phyloP scores from a whole-genome alignment of 1,140 invertebrate genomes.

The Plutomurus gul region DNA sequence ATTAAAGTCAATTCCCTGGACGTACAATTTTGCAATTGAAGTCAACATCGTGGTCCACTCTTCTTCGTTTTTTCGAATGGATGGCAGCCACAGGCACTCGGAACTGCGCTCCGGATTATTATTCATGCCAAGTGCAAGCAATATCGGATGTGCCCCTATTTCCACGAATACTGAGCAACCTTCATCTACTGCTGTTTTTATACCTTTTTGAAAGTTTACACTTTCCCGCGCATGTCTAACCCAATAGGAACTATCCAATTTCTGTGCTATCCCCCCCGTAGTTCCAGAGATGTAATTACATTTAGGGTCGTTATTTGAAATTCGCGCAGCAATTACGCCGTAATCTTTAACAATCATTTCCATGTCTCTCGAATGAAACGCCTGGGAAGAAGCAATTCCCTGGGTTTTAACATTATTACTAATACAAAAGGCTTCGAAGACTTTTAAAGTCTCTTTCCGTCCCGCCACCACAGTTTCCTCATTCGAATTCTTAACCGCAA shows the following conservation, averaged over 20 bases:
- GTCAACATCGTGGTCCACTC: slow-evolving; percentile 34
- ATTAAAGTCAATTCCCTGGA: slow-evolving; percentile 25
- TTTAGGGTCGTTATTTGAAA: not conserved
- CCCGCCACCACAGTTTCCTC: slow-evolving; percentile 38
- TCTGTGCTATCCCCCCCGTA: not conserved
- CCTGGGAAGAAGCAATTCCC: not conserved
- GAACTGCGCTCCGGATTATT: not conserved
- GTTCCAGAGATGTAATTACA: slow-evolving; percentile 33
- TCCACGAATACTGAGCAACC: slow-evolving; percentile 20
- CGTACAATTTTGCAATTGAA: slow-evolving; percentile 25
- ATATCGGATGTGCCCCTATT: slow-evolving; percentile 35
- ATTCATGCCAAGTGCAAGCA: slow-evolving; percentile 25
- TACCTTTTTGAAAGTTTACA: slow-evolving; percentile 26
- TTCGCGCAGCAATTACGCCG: not conserved
- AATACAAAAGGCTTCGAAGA: not conserved
- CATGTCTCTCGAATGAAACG: slow-evolving; percentile 40
- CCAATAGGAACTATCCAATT: slow-evolving; percentile 28
- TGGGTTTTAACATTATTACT: not conserved
- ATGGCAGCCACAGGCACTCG: slow-evolving; percentile 15
- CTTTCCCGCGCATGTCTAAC: slow-evolving; percentile 8
- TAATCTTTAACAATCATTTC: slow-evolving; percentile 33
- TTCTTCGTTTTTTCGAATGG: slow-evolving; percentile 28
- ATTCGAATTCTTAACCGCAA: slow-evolving; percentile 31
- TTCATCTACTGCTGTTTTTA: not conserved
- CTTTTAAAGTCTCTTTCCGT: not conserved